Evolutionary conservation across 2,113 vertebrate species (phyloP), one percentile per base, ranked within the genome.

Genomic region (Rafetus swinhoei): DNA sequence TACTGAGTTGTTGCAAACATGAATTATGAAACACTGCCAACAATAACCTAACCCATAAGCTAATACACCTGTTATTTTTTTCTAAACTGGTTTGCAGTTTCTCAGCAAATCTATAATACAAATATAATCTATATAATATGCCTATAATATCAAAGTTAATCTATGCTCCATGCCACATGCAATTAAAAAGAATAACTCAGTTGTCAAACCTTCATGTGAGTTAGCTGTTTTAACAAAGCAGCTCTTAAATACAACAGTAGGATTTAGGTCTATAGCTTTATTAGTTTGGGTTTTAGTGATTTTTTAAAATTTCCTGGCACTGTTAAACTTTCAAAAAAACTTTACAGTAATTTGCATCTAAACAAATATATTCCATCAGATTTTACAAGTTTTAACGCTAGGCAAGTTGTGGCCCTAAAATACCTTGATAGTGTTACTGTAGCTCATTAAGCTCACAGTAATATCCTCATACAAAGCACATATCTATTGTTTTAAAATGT

Each of bases 401-500:
- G 81, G 29, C 59, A 77, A 85, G 11, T 29, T 45, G 81, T 55
- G 77, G 2, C 29, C 18, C 1, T 1, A 87, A 29, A 72, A 45
- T 79, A 84, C 92, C 85, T 35, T 84, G 79, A 82, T 5, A 91
- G 21, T 24, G 65, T 88, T 72, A 93, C 52, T 76, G 59, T 74
- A 93, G 93, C 90, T 81, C 56, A 87, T 81, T 69, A 80, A 77
- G 55, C 32, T 91, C 77, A 87, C 24, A 87, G 25, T 27, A 27
- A 76, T 35, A 72, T n/a, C 35, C 55, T 62, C 82, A 27, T 91
- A 57, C 83, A 65, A 62, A 87, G 69, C 55, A 22, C 21, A 52
- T 62, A 50, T 79, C 74, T 88, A 81, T 32, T 24, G 12, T 29
- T 19, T 18, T 80, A 94, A 83, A 92, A 88, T 95, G 92, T 91